A percentile compares a stretch with the other conserved stretches of the same genome.
Evolutionary conservation across 2,113 vertebrate species (phyloP).

Genomic region (Herpetotheres cachinnans): DNA sequence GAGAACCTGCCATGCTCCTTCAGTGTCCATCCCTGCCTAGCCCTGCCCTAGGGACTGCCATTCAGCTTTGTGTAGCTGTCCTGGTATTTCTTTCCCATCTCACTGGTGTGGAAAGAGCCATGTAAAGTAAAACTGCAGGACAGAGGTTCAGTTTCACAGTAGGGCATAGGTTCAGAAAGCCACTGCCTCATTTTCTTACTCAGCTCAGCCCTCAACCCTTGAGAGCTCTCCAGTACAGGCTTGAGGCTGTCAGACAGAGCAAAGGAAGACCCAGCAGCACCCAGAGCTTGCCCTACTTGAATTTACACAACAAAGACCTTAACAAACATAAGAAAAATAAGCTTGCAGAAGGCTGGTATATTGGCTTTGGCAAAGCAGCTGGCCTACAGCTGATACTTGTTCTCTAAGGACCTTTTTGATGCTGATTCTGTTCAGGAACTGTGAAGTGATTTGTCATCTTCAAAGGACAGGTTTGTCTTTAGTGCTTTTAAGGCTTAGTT

Average conservation of each 20-base stretch:
- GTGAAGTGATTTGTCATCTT: conserved; percentile 54
- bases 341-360: background rate
- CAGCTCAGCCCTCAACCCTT: background rate
- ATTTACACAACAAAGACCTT: background rate
- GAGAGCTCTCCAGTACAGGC: background rate
- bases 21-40: background rate
- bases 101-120: background rate
- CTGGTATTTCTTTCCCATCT: background rate
- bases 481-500: conserved; percentile 25
- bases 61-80: background rate
- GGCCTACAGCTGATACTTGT: conserved; percentile 25
- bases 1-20: background rate
- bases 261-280: background rate
- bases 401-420: conserved; percentile 27
- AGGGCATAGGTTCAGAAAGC: background rate
- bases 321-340: background rate
- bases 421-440: background rate
- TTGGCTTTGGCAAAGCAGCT: conserved; percentile 37
- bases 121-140: background rate
- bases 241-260: background rate
- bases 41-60: background rate
- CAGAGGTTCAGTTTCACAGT: background rate
- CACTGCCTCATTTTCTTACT: background rate
- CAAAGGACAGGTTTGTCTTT: conserved; percentile 24
- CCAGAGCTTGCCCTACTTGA: background rate